Evolutionary conservation across 2,113 vertebrate species (phyloP).

Genomic region (Halichoeres trimaculatus): DNA sequence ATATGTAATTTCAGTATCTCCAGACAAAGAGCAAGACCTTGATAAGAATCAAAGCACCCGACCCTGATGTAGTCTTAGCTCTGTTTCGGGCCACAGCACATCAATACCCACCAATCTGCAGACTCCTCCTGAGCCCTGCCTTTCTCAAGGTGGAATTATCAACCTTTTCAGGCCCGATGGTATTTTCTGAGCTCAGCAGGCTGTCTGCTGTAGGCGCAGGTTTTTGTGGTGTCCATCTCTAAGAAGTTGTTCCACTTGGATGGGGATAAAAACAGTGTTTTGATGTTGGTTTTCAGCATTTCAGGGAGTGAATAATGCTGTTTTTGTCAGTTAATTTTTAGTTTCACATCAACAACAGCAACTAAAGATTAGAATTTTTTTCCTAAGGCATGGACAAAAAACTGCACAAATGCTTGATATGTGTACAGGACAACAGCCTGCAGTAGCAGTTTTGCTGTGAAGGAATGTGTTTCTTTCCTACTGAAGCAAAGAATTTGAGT

Average conservation of each 20-base stretch:
- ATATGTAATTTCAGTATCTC: neutral
- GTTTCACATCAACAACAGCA: no score
- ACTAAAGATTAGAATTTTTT: no score
- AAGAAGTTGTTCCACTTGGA: neutral
- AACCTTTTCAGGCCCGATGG: neutral
- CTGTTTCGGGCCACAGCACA: conserved; percentile 4
- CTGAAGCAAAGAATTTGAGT: no score
- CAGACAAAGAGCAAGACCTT: neutral
- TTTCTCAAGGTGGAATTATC: neutral
- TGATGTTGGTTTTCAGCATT: neutral
- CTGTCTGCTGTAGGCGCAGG: rapidly evolving
- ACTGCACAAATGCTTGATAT: no score
- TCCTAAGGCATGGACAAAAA: no score
- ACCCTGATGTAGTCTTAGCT: neutral
- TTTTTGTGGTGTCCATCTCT: neutral
- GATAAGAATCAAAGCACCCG: neutral
- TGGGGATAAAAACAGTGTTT: neutral
- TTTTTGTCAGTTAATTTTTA: no score
- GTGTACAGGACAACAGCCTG: no score
- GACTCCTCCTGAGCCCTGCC: neutral
- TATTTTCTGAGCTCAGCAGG: conserved; percentile 12
- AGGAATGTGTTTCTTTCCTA: no score
- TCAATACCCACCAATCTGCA: neutral
- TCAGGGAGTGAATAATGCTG: neutral
- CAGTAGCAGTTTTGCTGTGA: no score